Conservation (phyloP, 2,113 vertebrate genomes). For the Mus pahari region DNA sequence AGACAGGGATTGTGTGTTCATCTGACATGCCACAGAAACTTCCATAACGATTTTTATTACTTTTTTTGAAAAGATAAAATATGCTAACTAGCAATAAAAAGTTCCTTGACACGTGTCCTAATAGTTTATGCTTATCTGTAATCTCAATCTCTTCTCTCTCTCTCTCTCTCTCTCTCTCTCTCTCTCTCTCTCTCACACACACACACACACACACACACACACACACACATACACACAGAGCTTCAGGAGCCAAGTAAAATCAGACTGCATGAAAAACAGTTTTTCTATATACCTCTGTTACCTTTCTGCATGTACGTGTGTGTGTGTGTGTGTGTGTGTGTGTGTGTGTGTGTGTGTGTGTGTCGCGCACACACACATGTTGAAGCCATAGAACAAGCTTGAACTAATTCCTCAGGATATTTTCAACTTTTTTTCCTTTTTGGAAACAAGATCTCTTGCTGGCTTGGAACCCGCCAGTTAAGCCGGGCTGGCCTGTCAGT, state of each 20-base stretch:
- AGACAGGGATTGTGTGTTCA: background rate
- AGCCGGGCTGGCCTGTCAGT: background rate
- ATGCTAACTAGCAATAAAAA: background rate
- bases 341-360: background rate
- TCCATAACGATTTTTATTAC: background rate
- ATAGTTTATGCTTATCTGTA: background rate
- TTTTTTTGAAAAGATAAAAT: constrained; percentile 3
- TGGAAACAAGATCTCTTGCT: background rate
- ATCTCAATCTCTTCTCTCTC: too few species aligned
- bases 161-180: background rate
- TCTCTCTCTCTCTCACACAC: background rate
- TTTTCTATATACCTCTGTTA: background rate
- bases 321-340: background rate
- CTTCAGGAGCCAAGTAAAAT: background rate
- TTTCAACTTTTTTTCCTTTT: background rate
- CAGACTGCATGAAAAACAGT: background rate
- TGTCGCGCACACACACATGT: too few species aligned
- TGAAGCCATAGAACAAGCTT: background rate
- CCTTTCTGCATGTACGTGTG: background rate
- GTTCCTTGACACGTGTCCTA: background rate
- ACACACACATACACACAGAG: background rate
- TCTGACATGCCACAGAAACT: background rate
- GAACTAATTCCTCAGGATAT: background rate
- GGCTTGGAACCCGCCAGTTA: background rate
- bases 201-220: background rate